Conservation (phyloP, 2,797 vertebrate genomes). For the Neosilurus hyrtlii region DNA sequence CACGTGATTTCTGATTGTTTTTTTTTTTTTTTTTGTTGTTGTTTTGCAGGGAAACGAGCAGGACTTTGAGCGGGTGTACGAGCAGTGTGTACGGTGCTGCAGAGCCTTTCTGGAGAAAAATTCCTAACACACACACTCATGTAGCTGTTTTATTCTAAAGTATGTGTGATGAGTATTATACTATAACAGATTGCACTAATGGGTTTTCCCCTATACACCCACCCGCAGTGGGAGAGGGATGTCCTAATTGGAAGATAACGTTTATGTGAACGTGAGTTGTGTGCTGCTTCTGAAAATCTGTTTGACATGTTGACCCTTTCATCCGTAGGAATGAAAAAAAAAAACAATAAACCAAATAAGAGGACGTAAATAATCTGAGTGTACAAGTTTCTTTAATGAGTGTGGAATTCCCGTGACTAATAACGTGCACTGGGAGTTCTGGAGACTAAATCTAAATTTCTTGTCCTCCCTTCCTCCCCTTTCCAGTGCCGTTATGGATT, state of each 20-base stretch:
- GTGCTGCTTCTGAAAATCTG: neutral
- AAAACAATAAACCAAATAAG: slow-evolving; percentile 10
- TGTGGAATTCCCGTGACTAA: slow-evolving; percentile 22
- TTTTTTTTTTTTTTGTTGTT: slow-evolving; percentile 27
- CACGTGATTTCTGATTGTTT: neutral
- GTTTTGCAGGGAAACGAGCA: slow-evolving; percentile 80
- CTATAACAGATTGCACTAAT: neutral
- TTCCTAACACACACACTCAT: slow-evolving; percentile 59
- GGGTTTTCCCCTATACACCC: neutral
- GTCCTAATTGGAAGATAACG: slow-evolving; percentile 43
- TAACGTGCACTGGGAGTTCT: neutral
- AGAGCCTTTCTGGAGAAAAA: slow-evolving; percentile 83
- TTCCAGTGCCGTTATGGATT: slow-evolving; percentile 27
- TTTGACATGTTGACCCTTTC: slow-evolving; percentile 14
- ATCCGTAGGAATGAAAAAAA: neutral
- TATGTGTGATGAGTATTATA: neutral
- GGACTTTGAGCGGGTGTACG: slow-evolving; percentile 92
- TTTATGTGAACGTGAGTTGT: slow-evolving; percentile 5
- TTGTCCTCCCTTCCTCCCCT: slow-evolving; percentile 10
- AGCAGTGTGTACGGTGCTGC: slow-evolving; percentile 93
- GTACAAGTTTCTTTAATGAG: neutral
- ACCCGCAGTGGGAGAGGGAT: slow-evolving; percentile 19
- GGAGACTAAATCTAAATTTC: neutral
- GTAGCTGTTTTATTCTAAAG: neutral
- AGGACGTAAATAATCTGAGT: neutral